Evolutionary conservation across 2,797 vertebrate species (phyloP).

Genomic region (Notolepis coatsorum): DNA sequence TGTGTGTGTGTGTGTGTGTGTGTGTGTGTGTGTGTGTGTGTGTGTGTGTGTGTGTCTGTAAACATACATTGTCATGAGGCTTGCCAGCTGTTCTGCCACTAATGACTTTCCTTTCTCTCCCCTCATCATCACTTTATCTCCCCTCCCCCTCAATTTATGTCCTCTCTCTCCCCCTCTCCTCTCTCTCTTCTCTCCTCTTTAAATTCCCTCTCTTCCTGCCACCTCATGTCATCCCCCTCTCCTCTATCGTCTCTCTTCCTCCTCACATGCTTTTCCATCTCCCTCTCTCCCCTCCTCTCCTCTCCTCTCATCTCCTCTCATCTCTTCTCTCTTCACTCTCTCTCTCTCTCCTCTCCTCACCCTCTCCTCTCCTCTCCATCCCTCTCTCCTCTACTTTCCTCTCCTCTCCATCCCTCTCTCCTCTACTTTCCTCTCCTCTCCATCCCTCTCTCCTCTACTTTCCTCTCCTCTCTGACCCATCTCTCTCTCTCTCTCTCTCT

Average conservation of each 20-base stretch:
- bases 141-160: not conserved
- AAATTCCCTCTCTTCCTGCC: not conserved
- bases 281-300: not conserved
- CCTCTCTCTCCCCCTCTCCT: not conserved
- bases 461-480: not conserved
- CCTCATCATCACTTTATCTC: not conserved
- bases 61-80: not conserved
- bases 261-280: not conserved
- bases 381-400: not conserved
- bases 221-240: not conserved
- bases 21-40: slow-evolving; percentile 7
- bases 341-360: not conserved
- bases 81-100: not conserved
- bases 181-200: slow-evolving; percentile 15
- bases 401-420: too few relatives aligned
- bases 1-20: slow-evolving; percentile 4
- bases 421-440: not conserved
- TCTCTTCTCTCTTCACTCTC: not conserved
- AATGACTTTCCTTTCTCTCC: not conserved
- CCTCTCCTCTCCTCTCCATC: slow-evolving; percentile 10
- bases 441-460: not conserved
- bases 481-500: not conserved
- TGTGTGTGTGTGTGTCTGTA: not conserved
- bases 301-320: not conserved
- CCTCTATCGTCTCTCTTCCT: not conserved